Base-by-base conservation (phyloP, 2,113 vertebrate species). In the Xerus inauris region DNA sequence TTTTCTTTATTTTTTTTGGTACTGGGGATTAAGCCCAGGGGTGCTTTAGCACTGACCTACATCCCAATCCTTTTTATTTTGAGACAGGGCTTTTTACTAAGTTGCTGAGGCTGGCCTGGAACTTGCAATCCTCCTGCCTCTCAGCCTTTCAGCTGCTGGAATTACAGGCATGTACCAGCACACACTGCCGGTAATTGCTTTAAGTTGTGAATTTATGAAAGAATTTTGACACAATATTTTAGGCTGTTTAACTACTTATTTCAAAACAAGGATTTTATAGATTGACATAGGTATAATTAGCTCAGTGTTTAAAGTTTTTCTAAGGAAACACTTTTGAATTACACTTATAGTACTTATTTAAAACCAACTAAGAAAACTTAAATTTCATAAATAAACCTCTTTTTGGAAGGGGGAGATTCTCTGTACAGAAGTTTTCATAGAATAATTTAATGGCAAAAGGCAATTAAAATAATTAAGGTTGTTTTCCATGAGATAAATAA, bases 381-480 rank as follows among this genome's bases (percentile, higher is more conserved):
- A 69, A 45, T 95, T 94, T 97, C 83, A 91, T 75, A 96, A 95
- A 92, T 87, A 93, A 95, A 77, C 9, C 26, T 73, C 40, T 67
- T 69, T 75, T 81, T 57, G 24, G 0, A 35, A 38, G 57, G 24
- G 24, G 11, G 26, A 57, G 54, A 47, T 8, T 75, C 85, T 94
- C 47, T 86, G 1, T 69, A 95, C 3, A 91, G 85, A 88, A 75
- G 82, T 87, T 87, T 89, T 91, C 91, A 96, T 82, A 83, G 95
- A 91, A 80, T 19, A 91, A 54, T 47, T 97, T 97, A 94, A 96
- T 95, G 92, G 38, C 81, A 71, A 91, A 96, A n/a, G 91, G 47
- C 82, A 97, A 97, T 95, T 81, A 97, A 97, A 97, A 42, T 71
- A 96, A n/a, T 94, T 81, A 97, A 82, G 30, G n/a, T 94, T 96